Conservation (phyloP, 2,113 vertebrate genomes). For the Synchiropus splendidus region DNA sequence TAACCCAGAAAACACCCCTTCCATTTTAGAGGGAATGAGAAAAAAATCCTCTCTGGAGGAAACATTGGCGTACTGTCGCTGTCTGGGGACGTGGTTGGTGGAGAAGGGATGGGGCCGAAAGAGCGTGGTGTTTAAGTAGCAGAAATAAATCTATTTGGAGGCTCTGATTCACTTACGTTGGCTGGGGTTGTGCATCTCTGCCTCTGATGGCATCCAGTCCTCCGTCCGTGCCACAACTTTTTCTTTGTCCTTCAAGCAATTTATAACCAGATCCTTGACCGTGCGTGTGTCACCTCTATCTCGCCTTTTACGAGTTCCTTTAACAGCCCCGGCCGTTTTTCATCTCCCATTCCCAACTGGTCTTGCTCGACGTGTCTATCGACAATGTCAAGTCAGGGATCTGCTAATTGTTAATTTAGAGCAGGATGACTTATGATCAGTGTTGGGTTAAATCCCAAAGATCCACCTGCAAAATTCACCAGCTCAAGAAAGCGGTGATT, state of each 20-base stretch:
- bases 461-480: constrained; percentile 15
- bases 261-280: constrained; percentile 22
- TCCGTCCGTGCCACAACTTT: constrained; percentile 22
- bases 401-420: constrained; percentile 16
- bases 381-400: constrained; percentile 16
- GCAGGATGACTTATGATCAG: constrained; percentile 38
- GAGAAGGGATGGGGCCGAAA: constrained; percentile 26
- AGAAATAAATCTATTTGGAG: constrained; percentile 43
- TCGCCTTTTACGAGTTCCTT: background rate
- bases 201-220: constrained; percentile 19
- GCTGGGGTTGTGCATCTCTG: constrained; percentile 19
- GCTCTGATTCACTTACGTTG: constrained; percentile 37
- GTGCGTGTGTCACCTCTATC: constrained; percentile 28
- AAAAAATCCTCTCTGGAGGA: constrained; percentile 4
- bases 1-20: constrained; percentile 59
- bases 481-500: constrained; percentile 14
- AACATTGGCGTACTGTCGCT: constrained; percentile 15
- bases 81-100: constrained; percentile 14
- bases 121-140: constrained; percentile 20
- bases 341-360: background rate
- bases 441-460: constrained; percentile 16
- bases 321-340: background rate
- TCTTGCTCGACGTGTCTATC: no score
- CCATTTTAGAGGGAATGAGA: constrained; percentile 18
- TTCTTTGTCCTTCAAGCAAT: constrained; percentile 12